Evolutionary conservation across 2,888 invertebrate species (phyloP).

Genomic region (Caradrina clavipalpis): DNA sequence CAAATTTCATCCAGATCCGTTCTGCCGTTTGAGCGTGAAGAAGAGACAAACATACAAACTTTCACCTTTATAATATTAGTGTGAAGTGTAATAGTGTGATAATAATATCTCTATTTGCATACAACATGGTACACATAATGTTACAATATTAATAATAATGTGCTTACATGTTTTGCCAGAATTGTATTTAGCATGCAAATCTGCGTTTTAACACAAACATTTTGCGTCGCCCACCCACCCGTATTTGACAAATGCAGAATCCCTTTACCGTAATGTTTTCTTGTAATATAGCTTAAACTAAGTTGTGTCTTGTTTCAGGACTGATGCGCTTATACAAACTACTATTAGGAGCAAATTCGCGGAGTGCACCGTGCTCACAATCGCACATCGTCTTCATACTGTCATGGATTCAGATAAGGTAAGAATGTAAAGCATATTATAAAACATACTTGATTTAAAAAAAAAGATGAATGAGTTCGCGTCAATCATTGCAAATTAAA

Average conservation of each 20-base stretch:
- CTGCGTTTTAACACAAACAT: too few species aligned
- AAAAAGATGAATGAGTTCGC: background rate
- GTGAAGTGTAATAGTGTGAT: too few species aligned
- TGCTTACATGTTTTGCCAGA: too few species aligned
- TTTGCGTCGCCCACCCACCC: too few species aligned
- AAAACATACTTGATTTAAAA: background rate
- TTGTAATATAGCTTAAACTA: background rate
- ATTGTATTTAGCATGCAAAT: too few species aligned
- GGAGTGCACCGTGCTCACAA: constrained; percentile 95
- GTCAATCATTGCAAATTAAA: background rate
- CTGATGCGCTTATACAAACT: constrained; percentile 94
- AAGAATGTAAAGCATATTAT: background rate
- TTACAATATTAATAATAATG: too few species aligned
- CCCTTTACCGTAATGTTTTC: background rate
- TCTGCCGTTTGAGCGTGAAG: too few species aligned
- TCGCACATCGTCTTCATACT: constrained; percentile 96
- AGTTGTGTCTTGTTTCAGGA: constrained; percentile 86
- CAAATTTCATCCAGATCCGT: too few species aligned
- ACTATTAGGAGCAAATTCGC: constrained; percentile 94
- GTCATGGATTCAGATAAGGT: constrained; percentile 97
- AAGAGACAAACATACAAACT: too few species aligned
- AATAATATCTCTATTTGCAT: too few species aligned
- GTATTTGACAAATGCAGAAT: background rate
- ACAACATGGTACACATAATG: too few species aligned
- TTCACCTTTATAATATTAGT: too few species aligned